A percentile compares a stretch with the other conserved stretches of the same genome.
phyloP scores from a whole-genome alignment of 2,797 vertebrate genomes.

The Natrix natrix region DNA sequence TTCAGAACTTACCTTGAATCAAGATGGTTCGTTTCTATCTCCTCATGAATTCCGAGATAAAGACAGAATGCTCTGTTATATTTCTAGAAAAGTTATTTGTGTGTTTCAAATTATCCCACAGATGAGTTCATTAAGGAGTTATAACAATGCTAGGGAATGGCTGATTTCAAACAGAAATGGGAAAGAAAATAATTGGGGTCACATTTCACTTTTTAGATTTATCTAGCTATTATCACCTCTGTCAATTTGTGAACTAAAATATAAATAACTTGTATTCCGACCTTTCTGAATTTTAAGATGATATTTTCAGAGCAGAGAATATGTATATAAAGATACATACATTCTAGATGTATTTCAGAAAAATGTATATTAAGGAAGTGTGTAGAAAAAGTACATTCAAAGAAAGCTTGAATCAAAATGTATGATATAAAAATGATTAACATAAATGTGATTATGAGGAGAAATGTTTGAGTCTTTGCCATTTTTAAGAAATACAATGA shows the following conservation, averaged over 20 bases:
- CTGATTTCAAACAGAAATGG: not conserved
- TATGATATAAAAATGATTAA: not conserved
- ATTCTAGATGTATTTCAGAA: not conserved
- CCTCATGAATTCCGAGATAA: not conserved
- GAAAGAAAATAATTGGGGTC: not conserved
- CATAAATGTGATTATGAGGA: not conserved
- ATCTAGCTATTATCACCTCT: not conserved
- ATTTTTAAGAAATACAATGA: not conserved
- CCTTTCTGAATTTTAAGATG: not conserved
- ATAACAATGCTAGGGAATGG: not conserved
- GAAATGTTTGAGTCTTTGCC: not conserved
- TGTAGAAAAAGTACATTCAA: not conserved
- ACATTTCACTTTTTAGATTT: not conserved
- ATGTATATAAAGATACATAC: not conserved
- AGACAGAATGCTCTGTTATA: not conserved
- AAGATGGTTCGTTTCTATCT: not conserved
- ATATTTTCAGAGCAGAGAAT: not conserved
- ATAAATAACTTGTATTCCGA: not conserved
- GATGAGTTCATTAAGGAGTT: not conserved
- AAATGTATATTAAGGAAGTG: not conserved
- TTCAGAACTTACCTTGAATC: not conserved
- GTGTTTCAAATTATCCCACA: not conserved
- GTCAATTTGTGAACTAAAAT: not conserved
- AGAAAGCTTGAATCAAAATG: not conserved
- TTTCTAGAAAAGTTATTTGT: not conserved